phyloP scores from a whole-genome alignment of 2,888 invertebrate species.

The Hipparchia sbordonii region DNA sequence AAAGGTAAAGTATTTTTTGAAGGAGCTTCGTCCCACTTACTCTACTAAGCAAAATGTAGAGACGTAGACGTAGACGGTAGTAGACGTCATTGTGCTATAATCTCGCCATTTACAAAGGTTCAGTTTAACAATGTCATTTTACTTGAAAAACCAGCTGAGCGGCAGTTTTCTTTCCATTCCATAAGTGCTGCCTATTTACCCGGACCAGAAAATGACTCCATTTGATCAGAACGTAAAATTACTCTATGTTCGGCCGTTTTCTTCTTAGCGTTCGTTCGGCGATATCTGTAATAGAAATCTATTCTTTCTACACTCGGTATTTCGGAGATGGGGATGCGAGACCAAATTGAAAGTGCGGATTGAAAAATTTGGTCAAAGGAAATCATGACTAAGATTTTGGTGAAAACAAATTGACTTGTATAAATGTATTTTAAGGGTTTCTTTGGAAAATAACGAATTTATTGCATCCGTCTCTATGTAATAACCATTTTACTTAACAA shows the following conservation, averaged over 20 bases:
- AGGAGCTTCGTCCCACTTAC: background rate
- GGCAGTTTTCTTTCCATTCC: constrained; percentile 18
- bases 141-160: constrained; percentile 10
- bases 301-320: constrained; percentile 13
- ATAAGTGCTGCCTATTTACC: constrained; percentile 15
- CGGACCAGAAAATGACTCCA: constrained; percentile 18
- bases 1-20: background rate
- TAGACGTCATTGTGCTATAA: background rate
- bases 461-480: too few relatives aligned
- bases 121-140: constrained; percentile 11
- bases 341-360: constrained; percentile 5
- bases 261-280: constrained; percentile 13
- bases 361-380: background rate
- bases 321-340: constrained; percentile 5
- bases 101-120: constrained; percentile 8
- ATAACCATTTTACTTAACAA: too few relatives aligned
- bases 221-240: constrained; percentile 21
- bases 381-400: background rate
- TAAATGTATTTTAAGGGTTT: background rate
- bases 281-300: constrained; percentile 24
- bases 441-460: too few relatives aligned
- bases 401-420: background rate
- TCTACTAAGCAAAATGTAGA: background rate
- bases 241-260: constrained; percentile 20
- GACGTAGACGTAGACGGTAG: too few relatives aligned